Evolutionary conservation across 1,140 invertebrate species (phyloP).

Genomic region (Philotrypesis tridentata): DNA sequence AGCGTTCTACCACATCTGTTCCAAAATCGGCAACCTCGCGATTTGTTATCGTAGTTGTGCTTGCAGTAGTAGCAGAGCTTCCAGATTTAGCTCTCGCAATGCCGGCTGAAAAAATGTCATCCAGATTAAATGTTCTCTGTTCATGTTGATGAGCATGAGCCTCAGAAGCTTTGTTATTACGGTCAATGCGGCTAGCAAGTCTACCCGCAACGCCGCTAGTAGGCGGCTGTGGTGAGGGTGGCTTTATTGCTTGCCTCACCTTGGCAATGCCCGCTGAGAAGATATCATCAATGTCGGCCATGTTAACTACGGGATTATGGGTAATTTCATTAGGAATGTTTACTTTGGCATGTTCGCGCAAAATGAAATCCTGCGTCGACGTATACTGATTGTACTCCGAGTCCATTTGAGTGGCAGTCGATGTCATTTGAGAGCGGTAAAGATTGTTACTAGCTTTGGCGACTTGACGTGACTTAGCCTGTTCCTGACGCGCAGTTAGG

Average conservation of each 20-base stretch:
- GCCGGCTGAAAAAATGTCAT: conserved; percentile 64
- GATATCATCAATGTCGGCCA: conserved; percentile 57
- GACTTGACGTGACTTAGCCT: neutral
- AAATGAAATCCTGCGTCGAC: conserved; percentile 35
- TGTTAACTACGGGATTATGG: conserved; percentile 53
- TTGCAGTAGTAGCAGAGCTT: neutral
- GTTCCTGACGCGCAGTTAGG: neutral
- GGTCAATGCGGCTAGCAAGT: conserved; percentile 15
- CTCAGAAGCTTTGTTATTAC: neutral
- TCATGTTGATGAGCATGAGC: neutral
- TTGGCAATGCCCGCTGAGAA: conserved; percentile 58
- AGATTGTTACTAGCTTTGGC: neutral
- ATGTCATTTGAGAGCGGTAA: neutral
- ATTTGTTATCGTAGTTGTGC: neutral
- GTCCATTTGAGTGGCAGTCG: conserved; percentile 26
- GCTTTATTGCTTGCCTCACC: conserved; percentile 49
- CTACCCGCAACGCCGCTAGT: neutral
- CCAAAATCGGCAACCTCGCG: neutral
- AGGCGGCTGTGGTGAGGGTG: conserved; percentile 25
- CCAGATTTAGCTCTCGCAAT: conserved; percentile 59
- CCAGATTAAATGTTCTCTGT: conserved; percentile 53
- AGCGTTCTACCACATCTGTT: conserved; percentile 48
- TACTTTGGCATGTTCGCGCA: conserved; percentile 26
- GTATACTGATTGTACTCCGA: conserved; percentile 32
- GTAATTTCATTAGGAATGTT: conserved; percentile 29